Conservation (phyloP, 2,888 invertebrate species). For the Melanostoma mellinum region DNA sequence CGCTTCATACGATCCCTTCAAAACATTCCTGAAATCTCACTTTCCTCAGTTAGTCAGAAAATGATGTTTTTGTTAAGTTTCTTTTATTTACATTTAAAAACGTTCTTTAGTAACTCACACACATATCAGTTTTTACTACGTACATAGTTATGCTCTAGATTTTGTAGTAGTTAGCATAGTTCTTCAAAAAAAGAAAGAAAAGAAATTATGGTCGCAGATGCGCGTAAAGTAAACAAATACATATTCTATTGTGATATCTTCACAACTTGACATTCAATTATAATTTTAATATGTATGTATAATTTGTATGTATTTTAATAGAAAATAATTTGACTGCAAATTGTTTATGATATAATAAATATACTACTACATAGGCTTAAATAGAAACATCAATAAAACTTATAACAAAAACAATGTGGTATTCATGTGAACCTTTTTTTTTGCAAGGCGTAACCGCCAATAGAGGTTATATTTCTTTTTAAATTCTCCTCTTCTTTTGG, state of each 20-base stretch:
- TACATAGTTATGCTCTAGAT: conserved; percentile 28
- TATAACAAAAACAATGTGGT: conserved; percentile 25
- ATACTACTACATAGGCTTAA: conserved; percentile 30
- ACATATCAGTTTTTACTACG: conserved; percentile 45
- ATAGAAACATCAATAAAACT: conserved; percentile 52
- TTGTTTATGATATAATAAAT: conserved; percentile 50
- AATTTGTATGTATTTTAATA: conserved; percentile 37
- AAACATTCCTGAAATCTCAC: conserved; percentile 15
- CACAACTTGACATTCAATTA: conserved; percentile 32
- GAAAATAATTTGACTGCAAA: conserved; percentile 61
- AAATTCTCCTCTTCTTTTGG: background rate
- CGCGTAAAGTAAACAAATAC: conserved; percentile 30
- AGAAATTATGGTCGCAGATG: background rate
- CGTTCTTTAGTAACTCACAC: conserved; percentile 52
- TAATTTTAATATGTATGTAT: conserved; percentile 10
- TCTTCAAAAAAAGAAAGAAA: too few species aligned
- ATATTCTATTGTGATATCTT: conserved; percentile 39
- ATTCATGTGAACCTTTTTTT: conserved; percentile 19
- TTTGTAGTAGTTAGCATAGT: conserved; percentile 34
- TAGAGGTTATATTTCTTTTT: conserved; percentile 14
- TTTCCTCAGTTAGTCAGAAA: conserved; percentile 38
- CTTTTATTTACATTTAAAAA: conserved; percentile 59
- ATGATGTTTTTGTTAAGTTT: background rate
- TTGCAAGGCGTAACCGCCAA: background rate
- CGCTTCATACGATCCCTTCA: too few species aligned